Base-by-base conservation (phyloP, 2,888 invertebrate genomes). In the Zygogramma bicolorata region DNA sequence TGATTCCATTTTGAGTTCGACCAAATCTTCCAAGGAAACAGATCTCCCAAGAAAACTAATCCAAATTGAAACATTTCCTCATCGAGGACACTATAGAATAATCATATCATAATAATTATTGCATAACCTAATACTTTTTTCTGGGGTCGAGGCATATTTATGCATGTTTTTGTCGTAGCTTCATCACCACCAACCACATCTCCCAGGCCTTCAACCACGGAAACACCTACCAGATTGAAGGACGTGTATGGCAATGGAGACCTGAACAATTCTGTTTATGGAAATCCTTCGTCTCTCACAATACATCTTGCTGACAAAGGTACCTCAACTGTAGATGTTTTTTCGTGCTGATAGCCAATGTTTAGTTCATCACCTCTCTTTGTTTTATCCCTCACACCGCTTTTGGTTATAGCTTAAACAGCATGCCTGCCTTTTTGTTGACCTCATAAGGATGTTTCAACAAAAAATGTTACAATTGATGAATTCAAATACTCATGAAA, bases 131-230 rank as follows among this genome's bases (percentile, higher is more conserved):
- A 18, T 59, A 8, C 20, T 3, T 25, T 6, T 46, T 67, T 31
- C 20, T 46, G 34, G 8, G 65, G 65, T 70, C 68, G 67, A 61
- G 73, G 70, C 70, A 65, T 68, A 69, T 76, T 72, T 65, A 72
- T 80, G 79, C 78, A 80, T 83, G 79, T 83, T 83, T 85, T 85
- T 86, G 84, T 86, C 85, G 85, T 87, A 95, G 95, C 92, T 82
- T 94, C 95, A 38, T 91, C 92, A 78, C 94, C 95, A 67, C 95
- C 95, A 62, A 94, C 94, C 70, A 95, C 95, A 65, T 92, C 93
- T 77, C 93, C 94, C 70, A 92, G 91, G 83, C 93, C 94, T 59
- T 91, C 92, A 74, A 94, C 94, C 71, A 92, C 92, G 68, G 90
- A 90, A 81, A 88, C 90, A 74, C 85, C 88, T 70, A 88, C 87